Base-by-base conservation (phyloP, 2,888 invertebrate species). In the Chrysolina haemoptera region DNA sequence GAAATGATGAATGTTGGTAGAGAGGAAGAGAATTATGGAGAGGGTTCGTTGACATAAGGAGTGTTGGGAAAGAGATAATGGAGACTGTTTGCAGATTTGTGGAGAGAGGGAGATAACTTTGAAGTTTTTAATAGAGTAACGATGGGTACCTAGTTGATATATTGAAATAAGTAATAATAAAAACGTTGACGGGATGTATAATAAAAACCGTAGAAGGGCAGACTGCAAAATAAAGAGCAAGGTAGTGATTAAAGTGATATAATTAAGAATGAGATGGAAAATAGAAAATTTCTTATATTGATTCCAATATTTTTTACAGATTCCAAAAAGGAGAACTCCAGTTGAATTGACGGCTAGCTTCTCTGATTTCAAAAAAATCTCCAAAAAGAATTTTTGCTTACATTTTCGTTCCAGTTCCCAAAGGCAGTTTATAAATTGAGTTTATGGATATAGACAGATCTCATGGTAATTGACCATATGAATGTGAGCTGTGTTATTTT, bases 231-330 rank as follows among this genome's bases (percentile, higher is more conserved):
- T 35, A 6, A 3, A 35, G 35, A 35, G 35, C 8, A 48, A 16
- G 10, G 16, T 12, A 8, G 14, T 48, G 16, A 48, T 16, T 16
- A 9, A 8, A 48, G 9, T 0, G 9, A 48, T 48, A 48, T 16
- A 16, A 48, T 16, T 48, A 48, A 10, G 16, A 6, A 10, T 48
- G 8, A 20, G 12, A 4, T 12, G 12, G 0, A 4, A 53, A 20
- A 14, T 4, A 22, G 48, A 50, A 9, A 12, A 0, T 12, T 53
- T 11, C 35, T 50, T 70, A 14, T 46, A 22, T 16, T 46, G 12
- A 62, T 41, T 62, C 1, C 9, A 40, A 53, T 75, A 79, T 78
- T 75, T 74, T 71, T 90, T 91, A n/a, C 89, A 92, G 92, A 92
- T 89, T 91, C 92, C 82, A 92, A 78, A 71, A 78, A 78, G 70